Percentiles rank a stretch among this genome's conserved stretches.
phyloP scores from a whole-genome alignment of 2,888 invertebrate species.

The Spisula subtruncata region DNA sequence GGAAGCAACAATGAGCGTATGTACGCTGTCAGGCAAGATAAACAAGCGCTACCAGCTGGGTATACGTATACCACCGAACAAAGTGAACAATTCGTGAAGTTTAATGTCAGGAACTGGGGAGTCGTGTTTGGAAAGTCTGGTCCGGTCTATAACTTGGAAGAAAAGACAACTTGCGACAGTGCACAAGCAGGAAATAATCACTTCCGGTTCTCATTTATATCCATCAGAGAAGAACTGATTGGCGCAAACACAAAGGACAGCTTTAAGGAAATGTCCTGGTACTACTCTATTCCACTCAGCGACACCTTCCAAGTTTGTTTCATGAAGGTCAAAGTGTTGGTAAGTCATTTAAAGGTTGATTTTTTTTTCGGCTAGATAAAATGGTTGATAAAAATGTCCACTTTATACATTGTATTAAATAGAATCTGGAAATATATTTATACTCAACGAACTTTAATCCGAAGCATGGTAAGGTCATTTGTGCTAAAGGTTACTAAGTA shows the following conservation, averaged over 20 bases:
- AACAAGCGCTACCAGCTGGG: background rate
- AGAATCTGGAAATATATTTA: no score
- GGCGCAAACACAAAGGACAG: background rate
- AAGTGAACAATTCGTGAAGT: background rate
- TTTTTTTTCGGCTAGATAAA: no score
- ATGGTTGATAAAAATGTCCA: no score
- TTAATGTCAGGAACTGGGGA: constrained; percentile 11
- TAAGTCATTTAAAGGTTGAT: background rate
- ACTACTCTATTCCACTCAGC: background rate
- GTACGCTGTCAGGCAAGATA: background rate
- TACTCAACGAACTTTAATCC: no score
- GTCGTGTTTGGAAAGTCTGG: background rate
- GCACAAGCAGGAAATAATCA: background rate
- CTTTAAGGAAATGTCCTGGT: background rate
- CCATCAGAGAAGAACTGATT: background rate
- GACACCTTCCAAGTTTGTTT: background rate
- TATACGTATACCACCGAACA: background rate
- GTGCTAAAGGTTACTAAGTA: no score
- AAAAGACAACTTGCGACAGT: background rate
- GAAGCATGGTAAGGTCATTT: no score
- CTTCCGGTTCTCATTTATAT: background rate
- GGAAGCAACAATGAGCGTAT: constrained; percentile 3
- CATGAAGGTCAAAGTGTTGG: background rate
- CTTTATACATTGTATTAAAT: no score
- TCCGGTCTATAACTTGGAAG: background rate